These are phyloP conservation scores for Alectura lathami DNA, from an alignment of 2,113 vertebrate species.

Conservation along the genomic window DNA sequence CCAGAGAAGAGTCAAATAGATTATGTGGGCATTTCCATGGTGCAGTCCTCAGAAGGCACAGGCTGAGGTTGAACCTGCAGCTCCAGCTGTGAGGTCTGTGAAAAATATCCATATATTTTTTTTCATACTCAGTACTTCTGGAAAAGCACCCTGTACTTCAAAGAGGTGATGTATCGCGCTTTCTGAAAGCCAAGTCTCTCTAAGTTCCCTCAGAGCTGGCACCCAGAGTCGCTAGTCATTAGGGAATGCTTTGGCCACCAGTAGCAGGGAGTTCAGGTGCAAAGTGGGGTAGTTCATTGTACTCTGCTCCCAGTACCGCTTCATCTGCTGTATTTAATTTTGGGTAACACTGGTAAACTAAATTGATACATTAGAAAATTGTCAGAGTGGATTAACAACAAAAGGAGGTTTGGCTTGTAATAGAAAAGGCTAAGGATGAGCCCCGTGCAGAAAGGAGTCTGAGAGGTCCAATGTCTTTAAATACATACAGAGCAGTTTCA, in stretches of 20 bases:
- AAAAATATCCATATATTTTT: neutral
- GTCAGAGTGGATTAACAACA: neutral
- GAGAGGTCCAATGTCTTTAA: neutral
- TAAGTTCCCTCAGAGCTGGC: neutral
- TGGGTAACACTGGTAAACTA: neutral
- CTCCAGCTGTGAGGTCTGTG: neutral
- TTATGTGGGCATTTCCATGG: accelerated
- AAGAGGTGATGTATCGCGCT: neutral
- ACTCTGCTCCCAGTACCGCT: neutral
- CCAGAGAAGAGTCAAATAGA: neutral
- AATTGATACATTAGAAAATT: neutral
- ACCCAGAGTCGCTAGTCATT: neutral
- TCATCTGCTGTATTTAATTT: constrained; percentile 2
- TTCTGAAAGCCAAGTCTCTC: constrained; percentile 8
- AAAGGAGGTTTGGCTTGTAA: neutral
- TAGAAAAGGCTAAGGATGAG: constrained; percentile 4
- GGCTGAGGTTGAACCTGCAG: neutral
- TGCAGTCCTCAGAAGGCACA: neutral
- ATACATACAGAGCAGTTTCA: neutral
- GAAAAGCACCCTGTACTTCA: neutral
- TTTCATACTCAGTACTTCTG: neutral
- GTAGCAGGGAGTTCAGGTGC: neutral
- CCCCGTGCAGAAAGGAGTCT: neutral
- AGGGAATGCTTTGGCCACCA: neutral
- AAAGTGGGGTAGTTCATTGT: neutral